Evolutionary conservation across 2,113 vertebrate species (phyloP).

Genomic region (Lethenteron camtschaticum): DNA sequence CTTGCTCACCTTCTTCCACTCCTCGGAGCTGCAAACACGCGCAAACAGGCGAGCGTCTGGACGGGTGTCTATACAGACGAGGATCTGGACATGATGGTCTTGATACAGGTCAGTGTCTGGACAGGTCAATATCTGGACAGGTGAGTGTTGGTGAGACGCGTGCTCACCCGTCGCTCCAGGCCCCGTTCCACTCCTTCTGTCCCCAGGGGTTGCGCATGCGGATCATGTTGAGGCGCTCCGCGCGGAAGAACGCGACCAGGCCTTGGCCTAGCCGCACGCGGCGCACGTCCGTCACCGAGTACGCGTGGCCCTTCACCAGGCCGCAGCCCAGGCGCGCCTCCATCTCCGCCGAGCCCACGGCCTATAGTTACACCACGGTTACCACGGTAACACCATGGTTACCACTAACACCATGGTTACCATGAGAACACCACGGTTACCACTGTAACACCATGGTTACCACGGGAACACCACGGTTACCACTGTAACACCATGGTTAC

Average conservation of each 20-base stretch:
- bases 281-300: constrained; percentile 57
- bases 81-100: no score
- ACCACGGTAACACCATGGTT: no score
- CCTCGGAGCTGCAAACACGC: constrained; percentile 37
- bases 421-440: no score
- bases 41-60: not conserved
- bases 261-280: constrained; percentile 60
- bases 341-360: constrained; percentile 30
- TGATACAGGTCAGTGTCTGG: no score
- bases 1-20: constrained; percentile 56
- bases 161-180: constrained; percentile 79
- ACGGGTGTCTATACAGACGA: no score
- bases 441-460: no score
- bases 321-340: constrained; percentile 54
- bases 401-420: no score
- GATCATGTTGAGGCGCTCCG: constrained; percentile 79
- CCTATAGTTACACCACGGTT: no score
- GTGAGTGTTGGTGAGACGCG: not conserved
- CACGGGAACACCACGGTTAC: no score
- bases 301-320: constrained; percentile 77
- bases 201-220: constrained; percentile 89
- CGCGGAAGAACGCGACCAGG: constrained; percentile 59
- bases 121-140: no score
- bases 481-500: no score
- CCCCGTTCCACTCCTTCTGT: constrained; percentile 63